These are phyloP conservation scores for Alaudala cheleensis DNA, from an alignment of 2,113 vertebrate species.

Conservation along the genomic window DNA sequence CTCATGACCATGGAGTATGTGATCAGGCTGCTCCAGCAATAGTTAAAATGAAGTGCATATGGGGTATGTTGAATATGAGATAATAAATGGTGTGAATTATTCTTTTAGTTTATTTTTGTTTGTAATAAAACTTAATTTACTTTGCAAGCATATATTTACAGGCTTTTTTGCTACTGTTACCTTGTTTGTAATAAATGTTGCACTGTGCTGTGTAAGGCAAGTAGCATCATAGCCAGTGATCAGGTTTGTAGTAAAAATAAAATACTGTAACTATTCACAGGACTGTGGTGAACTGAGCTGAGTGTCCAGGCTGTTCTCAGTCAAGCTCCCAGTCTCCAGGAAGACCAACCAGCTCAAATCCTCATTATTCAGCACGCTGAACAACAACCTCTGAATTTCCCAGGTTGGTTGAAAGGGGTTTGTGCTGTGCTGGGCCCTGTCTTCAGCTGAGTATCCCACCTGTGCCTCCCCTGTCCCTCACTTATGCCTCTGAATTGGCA, in stretches of 20 bases:
- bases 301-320: background rate
- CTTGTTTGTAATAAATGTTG: background rate
- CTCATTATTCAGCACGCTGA: background rate
- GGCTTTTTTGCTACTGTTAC: background rate
- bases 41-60: background rate
- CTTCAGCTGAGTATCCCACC: background rate
- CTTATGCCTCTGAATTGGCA: rapidly evolving
- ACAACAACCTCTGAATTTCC: background rate
- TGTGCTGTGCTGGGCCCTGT: background rate
- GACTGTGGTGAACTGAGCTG: background rate
- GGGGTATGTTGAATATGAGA: background rate
- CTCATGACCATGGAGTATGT: background rate
- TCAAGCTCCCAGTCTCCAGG: background rate
- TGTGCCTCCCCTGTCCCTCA: background rate
- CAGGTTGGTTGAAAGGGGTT: background rate
- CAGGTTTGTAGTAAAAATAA: background rate
- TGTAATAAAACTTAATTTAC: no score
- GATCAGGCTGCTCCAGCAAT: background rate
- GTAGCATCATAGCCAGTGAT: background rate
- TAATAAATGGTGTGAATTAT: constrained; percentile 5
- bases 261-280: background rate
- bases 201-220: background rate
- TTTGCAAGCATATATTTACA: constrained; percentile 10
- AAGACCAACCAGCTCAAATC: background rate
- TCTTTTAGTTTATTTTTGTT: constrained; percentile 41